Base-by-base conservation (phyloP, 1,140 invertebrate genomes). In the Pemphigus obesinymphae region DNA sequence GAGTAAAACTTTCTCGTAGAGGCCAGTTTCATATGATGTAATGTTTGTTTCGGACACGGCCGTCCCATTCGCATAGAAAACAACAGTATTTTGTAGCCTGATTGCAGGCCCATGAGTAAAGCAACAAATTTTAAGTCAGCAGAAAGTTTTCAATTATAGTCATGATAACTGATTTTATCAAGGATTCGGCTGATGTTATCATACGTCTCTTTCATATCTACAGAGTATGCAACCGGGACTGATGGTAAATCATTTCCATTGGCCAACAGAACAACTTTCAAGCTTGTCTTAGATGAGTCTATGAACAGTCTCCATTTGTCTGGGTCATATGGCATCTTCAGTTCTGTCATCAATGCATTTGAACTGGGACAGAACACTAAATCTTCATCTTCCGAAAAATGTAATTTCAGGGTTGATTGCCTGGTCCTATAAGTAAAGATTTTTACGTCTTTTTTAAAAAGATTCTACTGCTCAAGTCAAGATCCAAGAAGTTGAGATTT, bases 81-180 rank as follows among this genome's bases (percentile, higher is more conserved):
- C 87, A 88, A 3, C 83, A 82, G 82, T 85, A 87, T 82, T 89
- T 89, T 68, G 86, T 88, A 89, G 15, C 87, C 87, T 43, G 84
- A 81, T 84, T 88, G 87, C 48, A 84, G 82, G 20, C 82, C 83
- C n/a, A 84, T 53, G 10, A 83, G 34, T n/a, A 83, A 31, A 45
- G 80, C 78, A 23, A 83, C 50, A 31, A 83, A 80, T 72, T 83
- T 82, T 63, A 83, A 63, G 61, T 82, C 72, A 45, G 45, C 66
- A 61, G 66, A 82, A 31, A 83, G 2, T 55, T 82, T 55, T 80
- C 83, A 82, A n/a, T 70, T n/a, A 76, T 43, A 61, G 2, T 55
- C 20, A 4, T 58, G 5, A 17, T 82, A 55, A 2, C 81, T 20
- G 29, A 78, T 20, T 40, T 50, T 66, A 8, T 76, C 45, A 23